phyloP scores from a whole-genome alignment of 2,113 vertebrate species.

The Hiodon alosoides region DNA sequence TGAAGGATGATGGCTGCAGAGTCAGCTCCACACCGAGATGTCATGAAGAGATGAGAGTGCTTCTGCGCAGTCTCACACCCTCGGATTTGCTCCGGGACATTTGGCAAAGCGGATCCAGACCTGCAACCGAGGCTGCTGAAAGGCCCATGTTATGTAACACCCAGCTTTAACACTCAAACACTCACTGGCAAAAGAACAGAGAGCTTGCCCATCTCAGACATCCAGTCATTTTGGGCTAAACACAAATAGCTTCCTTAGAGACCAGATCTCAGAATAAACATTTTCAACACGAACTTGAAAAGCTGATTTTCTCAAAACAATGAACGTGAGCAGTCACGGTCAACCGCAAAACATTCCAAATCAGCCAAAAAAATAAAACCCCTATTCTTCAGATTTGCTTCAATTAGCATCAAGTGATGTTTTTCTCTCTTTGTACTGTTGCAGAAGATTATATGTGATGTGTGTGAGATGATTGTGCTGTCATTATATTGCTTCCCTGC shows the following conservation, averaged over 20 bases:
- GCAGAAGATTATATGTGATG: background rate
- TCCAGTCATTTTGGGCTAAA: background rate
- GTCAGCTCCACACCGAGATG: background rate
- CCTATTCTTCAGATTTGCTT: conserved; percentile 6
- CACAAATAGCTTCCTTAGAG: too few species aligned
- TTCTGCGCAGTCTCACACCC: background rate
- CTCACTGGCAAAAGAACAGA: background rate
- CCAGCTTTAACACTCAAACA: background rate
- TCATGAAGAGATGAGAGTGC: background rate
- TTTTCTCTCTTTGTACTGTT: background rate
- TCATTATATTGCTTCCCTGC: conserved; percentile 11
- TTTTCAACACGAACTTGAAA: too few species aligned
- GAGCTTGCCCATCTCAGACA: background rate
- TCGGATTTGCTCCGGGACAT: background rate
- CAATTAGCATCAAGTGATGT: conserved; percentile 16
- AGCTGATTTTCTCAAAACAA: too few species aligned
- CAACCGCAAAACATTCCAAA: too few species aligned
- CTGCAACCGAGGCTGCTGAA: background rate
- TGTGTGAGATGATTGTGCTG: background rate
- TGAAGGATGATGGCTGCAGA: background rate
- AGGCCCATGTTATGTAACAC: too few species aligned
- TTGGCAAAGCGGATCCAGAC: background rate
- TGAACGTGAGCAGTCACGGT: too few species aligned
- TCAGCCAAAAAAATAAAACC: background rate
- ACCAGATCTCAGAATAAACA: too few species aligned